Percentiles rank a stretch among this genome's conserved stretches.
phyloP scores from a whole-genome alignment of 1,140 invertebrate genomes.

The Drosophila repleta region DNA sequence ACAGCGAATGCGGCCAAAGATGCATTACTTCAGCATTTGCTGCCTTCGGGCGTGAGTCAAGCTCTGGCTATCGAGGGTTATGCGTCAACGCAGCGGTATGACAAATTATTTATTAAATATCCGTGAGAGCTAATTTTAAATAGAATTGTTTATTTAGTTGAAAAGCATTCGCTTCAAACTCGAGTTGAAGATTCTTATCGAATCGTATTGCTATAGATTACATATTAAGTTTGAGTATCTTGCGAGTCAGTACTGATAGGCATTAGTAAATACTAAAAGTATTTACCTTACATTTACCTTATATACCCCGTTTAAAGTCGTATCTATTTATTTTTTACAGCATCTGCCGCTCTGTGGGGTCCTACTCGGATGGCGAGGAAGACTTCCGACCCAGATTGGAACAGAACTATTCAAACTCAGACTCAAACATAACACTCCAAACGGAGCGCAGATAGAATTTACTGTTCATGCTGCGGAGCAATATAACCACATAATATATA shows the following conservation, averaged over 20 bases:
- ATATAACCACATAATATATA: constrained; percentile 35
- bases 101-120: background rate
- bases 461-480: constrained; percentile 13
- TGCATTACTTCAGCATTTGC: constrained; percentile 59
- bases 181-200: no score
- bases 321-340: constrained; percentile 25
- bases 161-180: no score
- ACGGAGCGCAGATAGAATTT: constrained; percentile 64
- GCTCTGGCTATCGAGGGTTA: constrained; percentile 66
- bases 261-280: no score
- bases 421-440: constrained; percentile 73
- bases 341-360: constrained; percentile 77
- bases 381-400: constrained; percentile 61
- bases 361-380: constrained; percentile 76
- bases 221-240: no score
- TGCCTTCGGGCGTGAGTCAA: constrained; percentile 60
- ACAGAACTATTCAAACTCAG: constrained; percentile 74
- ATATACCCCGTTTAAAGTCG: background rate
- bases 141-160: no score
- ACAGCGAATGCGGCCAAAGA: constrained; percentile 61
- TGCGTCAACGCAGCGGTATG: constrained; percentile 72
- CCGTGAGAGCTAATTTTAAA: no score
- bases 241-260: no score
- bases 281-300: background rate
- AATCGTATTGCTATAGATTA: no score